Evolutionary conservation across 2,113 vertebrate species (phyloP).

Genomic region (Clupea harengus): DNA sequence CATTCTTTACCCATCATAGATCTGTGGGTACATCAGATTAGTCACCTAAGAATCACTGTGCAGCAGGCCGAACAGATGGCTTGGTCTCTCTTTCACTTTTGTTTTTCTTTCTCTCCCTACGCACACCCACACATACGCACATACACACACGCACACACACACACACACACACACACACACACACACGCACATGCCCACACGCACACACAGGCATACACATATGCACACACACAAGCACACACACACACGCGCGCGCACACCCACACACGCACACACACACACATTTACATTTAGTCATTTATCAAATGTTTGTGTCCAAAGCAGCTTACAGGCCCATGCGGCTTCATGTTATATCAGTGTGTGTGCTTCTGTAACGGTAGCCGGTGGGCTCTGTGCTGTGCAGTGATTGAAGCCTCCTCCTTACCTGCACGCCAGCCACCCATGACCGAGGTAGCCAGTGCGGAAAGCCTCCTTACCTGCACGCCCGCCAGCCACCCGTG

Average conservation of each 20-base stretch:
- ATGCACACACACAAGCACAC: background rate
- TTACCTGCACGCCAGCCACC: no score
- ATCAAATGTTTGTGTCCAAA: background rate
- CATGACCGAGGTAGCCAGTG: no score
- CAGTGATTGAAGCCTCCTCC: no score
- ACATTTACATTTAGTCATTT: background rate
- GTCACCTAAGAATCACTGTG: background rate
- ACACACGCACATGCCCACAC: background rate
- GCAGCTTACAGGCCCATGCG: background rate
- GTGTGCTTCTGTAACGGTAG: no score
- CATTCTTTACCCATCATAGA: background rate
- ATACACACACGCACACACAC: background rate
- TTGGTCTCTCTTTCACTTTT: background rate
- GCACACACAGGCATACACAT: background rate
- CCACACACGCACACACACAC: background rate
- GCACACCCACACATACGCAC: background rate
- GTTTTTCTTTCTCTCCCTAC: background rate
- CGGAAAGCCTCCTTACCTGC: no score
- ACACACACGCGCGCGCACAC: background rate
- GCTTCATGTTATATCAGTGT: background rate
- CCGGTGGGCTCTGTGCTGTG: no score
- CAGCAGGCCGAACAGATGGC: slow-evolving; percentile 9
- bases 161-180: background rate
- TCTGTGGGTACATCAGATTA: background rate
- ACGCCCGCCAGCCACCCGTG: no score